Evolutionary conservation across 1,140 invertebrate genomes (phyloP).

Genomic region (Drosophila repleta): DNA sequence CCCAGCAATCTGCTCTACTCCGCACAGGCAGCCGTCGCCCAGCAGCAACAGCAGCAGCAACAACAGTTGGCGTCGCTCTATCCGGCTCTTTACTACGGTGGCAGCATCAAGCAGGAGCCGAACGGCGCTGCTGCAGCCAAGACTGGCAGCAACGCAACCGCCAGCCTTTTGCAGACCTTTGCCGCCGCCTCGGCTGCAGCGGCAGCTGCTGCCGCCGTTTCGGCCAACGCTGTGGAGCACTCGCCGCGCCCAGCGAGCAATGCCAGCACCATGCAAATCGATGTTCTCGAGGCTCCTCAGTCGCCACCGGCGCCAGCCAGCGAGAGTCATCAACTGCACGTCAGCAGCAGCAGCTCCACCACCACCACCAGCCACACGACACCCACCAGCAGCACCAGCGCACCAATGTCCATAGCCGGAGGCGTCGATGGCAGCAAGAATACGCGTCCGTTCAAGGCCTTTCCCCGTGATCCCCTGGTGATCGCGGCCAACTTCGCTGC

Average conservation of each 20-base stretch:
- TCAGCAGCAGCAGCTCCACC: conserved; percentile 4
- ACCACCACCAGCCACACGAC: conserved; percentile 36
- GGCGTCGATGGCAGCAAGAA: conserved; percentile 46
- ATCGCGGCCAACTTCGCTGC: conserved; percentile 85
- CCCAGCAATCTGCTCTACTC: conserved; percentile 67
- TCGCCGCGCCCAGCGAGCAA: conserved; percentile 62
- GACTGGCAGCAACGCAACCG: conserved; percentile 43
- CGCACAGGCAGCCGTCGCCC: conserved; percentile 50
- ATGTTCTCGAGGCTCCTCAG: conserved; percentile 68
- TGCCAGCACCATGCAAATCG: conserved; percentile 74
- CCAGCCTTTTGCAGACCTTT: conserved; percentile 69
- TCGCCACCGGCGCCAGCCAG: conserved; percentile 40
- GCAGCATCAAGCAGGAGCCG: conserved; percentile 66
- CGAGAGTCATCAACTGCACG: background rate
- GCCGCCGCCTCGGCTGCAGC: conserved; percentile 67
- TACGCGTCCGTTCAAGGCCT: conserved; percentile 89
- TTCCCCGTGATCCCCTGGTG: conserved; percentile 88
- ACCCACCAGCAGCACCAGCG: conserved; percentile 61
- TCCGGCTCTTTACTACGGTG: conserved; percentile 68
- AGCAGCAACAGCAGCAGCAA: conserved; percentile 61
- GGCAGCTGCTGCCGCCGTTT: conserved; percentile 57
- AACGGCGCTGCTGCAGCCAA: conserved; percentile 15
- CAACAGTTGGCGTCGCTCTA: conserved; percentile 68
- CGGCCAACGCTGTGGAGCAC: conserved; percentile 29
- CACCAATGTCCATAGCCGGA: conserved; percentile 8